These are phyloP conservation scores for Melanotaenia trifasciata DNA, from an alignment of 2,797 vertebrate genomes.

Conservation along the genomic window DNA sequence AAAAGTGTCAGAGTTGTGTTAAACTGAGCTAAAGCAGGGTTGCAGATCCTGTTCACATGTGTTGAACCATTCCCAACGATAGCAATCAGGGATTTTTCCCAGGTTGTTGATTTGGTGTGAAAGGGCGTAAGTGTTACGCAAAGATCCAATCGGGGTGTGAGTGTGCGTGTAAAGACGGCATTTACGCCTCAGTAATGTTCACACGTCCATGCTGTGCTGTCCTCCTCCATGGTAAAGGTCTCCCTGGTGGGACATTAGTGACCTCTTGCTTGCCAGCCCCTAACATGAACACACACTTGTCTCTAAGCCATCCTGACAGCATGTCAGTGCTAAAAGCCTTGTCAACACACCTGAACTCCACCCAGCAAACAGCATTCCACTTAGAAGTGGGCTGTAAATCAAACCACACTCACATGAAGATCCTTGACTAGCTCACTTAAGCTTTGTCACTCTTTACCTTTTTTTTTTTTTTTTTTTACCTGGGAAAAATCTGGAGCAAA, in stretches of 20 bases:
- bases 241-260: conserved; percentile 68
- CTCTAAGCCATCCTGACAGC: conserved; percentile 73
- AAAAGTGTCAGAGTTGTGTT: conserved; percentile 18
- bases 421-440: conserved; percentile 26
- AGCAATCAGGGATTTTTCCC: conserved; percentile 45
- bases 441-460: conserved; percentile 24
- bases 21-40: neutral
- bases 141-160: conserved; percentile 35
- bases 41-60: conserved; percentile 5
- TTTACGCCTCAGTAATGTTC: conserved; percentile 67
- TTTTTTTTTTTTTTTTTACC: neutral
- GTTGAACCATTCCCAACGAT: conserved; percentile 31
- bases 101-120: conserved; percentile 52
- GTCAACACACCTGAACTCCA: conserved; percentile 79
- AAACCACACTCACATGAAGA: conserved; percentile 34
- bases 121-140: conserved; percentile 53
- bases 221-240: conserved; percentile 53
- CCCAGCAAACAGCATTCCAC: conserved; percentile 77
- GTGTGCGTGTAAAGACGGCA: conserved; percentile 44
- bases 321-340: conserved; percentile 79
- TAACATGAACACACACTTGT: conserved; percentile 55
- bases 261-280: conserved; percentile 65
- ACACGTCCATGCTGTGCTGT: conserved; percentile 65
- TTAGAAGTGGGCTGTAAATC: conserved; percentile 72
- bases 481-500: conserved; percentile 28